Evolutionary conservation across 2,888 invertebrate species (phyloP).

Genomic region (Tetheella fluctuosa): DNA sequence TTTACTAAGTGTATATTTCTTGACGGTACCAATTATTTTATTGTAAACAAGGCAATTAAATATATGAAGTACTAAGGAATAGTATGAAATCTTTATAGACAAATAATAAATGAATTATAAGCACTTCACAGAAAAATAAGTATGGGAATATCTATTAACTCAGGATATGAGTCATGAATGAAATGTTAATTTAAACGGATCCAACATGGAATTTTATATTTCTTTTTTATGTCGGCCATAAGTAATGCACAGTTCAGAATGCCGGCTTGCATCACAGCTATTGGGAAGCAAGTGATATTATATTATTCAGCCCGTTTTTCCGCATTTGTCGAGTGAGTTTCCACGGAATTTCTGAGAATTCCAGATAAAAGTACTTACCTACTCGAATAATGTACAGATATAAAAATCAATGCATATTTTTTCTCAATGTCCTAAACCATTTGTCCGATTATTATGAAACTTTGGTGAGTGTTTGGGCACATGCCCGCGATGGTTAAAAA

Average conservation of each 20-base stretch:
- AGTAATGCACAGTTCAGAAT: constrained; percentile 29
- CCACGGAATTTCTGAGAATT: background rate
- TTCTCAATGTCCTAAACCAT: background rate
- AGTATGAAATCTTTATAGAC: too few species aligned
- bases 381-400: constrained; percentile 17
- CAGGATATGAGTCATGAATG: constrained; percentile 21
- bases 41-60: background rate
- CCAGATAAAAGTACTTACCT: background rate
- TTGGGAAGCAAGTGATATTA: constrained; percentile 27
- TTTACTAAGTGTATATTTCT: too few species aligned
- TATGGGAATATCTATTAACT: constrained; percentile 13
- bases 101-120: too few species aligned
- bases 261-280: constrained; percentile 25
- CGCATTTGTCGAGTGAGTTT: constrained; percentile 34
- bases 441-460: too few species aligned
- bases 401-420: background rate
- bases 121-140: constrained; percentile 1
- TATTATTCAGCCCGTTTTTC: constrained; percentile 34
- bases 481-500: too few species aligned
- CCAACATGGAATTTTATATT: constrained; percentile 32
- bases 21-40: too few species aligned
- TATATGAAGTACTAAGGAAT: background rate
- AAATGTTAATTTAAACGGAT: constrained; percentile 25
- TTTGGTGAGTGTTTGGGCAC: too few species aligned
- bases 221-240: constrained; percentile 26